Evolutionary conservation across 2,797 vertebrate genomes (phyloP), one percentile per base, ranked within the genome.

Genomic region (Anisognathus igniventris): DNA sequence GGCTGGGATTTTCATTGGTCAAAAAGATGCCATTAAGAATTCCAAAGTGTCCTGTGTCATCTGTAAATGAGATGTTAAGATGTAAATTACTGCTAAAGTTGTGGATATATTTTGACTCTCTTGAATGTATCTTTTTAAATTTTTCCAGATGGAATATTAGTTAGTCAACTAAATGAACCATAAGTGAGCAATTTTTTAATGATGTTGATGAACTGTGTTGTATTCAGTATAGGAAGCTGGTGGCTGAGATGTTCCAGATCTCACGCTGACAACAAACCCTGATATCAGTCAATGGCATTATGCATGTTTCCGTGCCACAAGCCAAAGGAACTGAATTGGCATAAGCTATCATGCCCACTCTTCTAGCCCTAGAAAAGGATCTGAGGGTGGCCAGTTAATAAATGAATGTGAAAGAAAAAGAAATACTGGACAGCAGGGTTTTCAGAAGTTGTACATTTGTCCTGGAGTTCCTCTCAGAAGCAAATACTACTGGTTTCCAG

Each of bases 381-480:
- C 60, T 76, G 35, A 93, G 80, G 20, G 37, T 94, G 76, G 31
- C 48, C 74, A 94, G 75, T 88, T 92, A 94, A 61, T 54, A 95
- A 92, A 89, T 85, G 24, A 91, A 23, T 20, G 25, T 76, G 61
- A 93, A 91, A 86, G 37, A 76, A 47, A 92, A 62, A 87, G 51
- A 86, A 85, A 58, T 88, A 87, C 12, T 61, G 25, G 25, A 37
- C 44, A 70, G 35, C 53, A 40, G 15, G 3, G 3, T 83, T 92
- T 90, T 91, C 60, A 67, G 61, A 93, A 50, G 30, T n/a, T 42
- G 30, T 42, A 45, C 14, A 64, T 94, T 51, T 85, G 21, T 58
- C 19, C 35, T 82, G 22, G 31, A 71, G 50, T 75, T 88, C 27
- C 21, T 76, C 18, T 68, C 27, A 67, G 44, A 65, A 87, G 25